These are phyloP conservation scores for Cactoblastis cactorum DNA, from an alignment of 2,888 invertebrate genomes.

Conservation along the genomic window DNA sequence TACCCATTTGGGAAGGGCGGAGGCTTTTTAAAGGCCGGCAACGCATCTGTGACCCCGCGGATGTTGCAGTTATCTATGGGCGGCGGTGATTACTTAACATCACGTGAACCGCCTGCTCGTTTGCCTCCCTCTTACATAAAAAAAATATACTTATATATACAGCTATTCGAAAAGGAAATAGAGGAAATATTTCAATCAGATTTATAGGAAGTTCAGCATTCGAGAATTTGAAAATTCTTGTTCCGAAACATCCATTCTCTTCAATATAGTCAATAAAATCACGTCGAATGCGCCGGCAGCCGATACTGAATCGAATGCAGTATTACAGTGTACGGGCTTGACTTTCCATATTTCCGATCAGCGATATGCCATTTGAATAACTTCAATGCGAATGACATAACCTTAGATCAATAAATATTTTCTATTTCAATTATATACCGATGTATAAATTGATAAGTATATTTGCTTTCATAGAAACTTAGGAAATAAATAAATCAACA, in stretches of 20 bases:
- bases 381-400: neutral
- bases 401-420: neutral
- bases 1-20: no score
- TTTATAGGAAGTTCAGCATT: neutral
- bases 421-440: neutral
- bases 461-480: no score
- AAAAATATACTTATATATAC: neutral
- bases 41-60: no score
- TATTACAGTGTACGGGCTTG: neutral
- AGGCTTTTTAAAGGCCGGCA: no score
- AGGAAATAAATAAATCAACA: neutral
- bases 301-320: neutral
- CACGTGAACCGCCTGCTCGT: neutral
- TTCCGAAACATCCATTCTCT: conserved; percentile 11
- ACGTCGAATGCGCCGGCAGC: neutral
- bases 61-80: no score
- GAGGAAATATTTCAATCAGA: neutral
- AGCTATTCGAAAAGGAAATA: neutral
- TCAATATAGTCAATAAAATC: neutral
- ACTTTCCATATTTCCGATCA: conserved; percentile 10
- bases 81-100: no score
- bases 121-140: no score
- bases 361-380: conserved; percentile 13
- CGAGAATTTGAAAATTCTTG: neutral
- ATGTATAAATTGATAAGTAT: neutral